These are phyloP conservation scores for Bedellia somnulentella DNA, from an alignment of 2,888 invertebrate genomes.

Conservation along the genomic window DNA sequence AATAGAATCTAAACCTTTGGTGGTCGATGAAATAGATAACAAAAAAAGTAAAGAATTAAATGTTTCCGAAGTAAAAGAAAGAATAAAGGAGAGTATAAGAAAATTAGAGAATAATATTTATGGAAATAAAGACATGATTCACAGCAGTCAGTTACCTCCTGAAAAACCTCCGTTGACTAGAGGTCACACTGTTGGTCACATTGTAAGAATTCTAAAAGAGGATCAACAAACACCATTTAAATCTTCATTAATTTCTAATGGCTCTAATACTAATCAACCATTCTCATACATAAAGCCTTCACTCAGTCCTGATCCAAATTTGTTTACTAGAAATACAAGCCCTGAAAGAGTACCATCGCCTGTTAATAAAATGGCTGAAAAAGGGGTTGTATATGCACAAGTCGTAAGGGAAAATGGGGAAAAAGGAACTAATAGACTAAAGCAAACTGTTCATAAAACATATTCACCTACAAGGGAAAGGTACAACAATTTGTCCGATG, in stretches of 20 bases:
- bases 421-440: constrained; percentile 21
- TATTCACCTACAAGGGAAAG: constrained; percentile 46
- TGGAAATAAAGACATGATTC: constrained; percentile 65
- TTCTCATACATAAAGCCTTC: constrained; percentile 77
- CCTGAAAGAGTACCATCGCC: constrained; percentile 46
- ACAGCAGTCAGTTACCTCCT: constrained; percentile 72
- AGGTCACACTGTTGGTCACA: constrained; percentile 73
- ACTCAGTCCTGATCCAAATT: constrained; percentile 50
- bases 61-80: constrained; percentile 36
- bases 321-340: constrained; percentile 43
- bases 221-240: constrained; percentile 70
- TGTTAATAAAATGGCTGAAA: constrained; percentile 52
- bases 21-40: constrained; percentile 43
- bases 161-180: constrained; percentile 70
- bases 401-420: constrained; percentile 58
- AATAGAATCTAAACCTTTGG: constrained; percentile 27
- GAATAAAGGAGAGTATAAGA: constrained; percentile 52
- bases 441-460: constrained; percentile 57
- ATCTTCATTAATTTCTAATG: constrained; percentile 63
- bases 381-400: constrained; percentile 76
- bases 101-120: constrained; percentile 52
- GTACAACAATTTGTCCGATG: constrained; percentile 67
- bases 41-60: constrained; percentile 24
- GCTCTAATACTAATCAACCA: constrained; percentile 74
- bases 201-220: constrained; percentile 74